Evolutionary conservation across 2,113 vertebrate genomes (phyloP), one percentile per base, ranked within the genome.

Genomic region (Megaceryle torquata): DNA sequence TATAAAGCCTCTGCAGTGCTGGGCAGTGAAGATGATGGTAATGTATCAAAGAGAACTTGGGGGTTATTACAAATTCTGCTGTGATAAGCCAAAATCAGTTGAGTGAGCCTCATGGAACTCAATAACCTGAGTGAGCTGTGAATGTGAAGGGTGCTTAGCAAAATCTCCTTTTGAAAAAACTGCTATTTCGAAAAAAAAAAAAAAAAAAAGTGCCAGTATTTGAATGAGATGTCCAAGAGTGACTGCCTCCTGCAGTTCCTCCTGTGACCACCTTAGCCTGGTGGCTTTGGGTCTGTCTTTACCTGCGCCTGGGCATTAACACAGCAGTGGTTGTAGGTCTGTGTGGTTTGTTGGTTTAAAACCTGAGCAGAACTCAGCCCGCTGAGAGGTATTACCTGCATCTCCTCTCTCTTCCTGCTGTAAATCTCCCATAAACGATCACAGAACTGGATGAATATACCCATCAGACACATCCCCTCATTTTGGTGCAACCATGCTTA

Each of bases 171-270:
- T 70, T 8, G 13, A 48, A 89, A 88, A 63, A 16, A 14, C 1
- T 28, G 22, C 39, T 72, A 88, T 76, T 70, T 77, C 33, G 37
- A 37, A 37, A 37, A 37, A 37, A 37, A 76, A 44, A 53, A 68
- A 86, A 90, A 53, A 6, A 64, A 64, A 48, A 86, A 61, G 44
- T 44, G 71, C 18, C 64, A 44, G 24, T 78, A 54, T 37, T 74
- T 2, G 1, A 80, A 61, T 0, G 6, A 1, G 2, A 11, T 61
- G 64, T 50, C n/a, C 70, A 48, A 43, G 44, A 69, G 39, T 3
- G 26, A 4, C 67, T 60, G 59, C 16, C 46, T 57, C 63, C 37
- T 1, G 0, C 3, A 0, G 4, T 9, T 86, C 14, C 44, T 70
- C 46, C 33, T 3, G 0, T 28, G 33, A 56, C 19, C 1, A 0